Evolutionary conservation across 2,797 vertebrate species (phyloP).

Genomic region (Glyptemys insculpta): DNA sequence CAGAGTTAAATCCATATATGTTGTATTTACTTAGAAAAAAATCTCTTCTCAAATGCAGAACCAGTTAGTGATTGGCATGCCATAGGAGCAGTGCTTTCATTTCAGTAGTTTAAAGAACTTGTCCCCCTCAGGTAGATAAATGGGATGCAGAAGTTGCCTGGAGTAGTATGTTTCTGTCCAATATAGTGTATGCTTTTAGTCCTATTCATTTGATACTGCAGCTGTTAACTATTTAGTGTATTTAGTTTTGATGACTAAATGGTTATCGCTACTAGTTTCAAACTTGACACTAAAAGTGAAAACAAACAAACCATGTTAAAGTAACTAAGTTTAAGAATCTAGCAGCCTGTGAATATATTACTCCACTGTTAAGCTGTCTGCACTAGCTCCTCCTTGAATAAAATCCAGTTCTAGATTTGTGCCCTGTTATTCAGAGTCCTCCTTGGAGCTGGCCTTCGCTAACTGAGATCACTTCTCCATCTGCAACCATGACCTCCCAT

Average conservation of each 20-base stretch:
- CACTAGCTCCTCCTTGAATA: not conserved
- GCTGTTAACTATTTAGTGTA: not conserved
- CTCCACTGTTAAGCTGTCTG: too few species aligned
- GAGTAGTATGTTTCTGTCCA: not conserved
- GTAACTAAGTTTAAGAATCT: not conserved
- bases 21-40: not conserved
- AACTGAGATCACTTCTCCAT: not conserved
- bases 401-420: not conserved
- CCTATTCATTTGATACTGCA: not conserved
- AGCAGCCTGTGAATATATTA: accelerated
- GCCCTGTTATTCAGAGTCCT: not conserved
- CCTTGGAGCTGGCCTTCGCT: not conserved
- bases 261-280: too few species aligned
- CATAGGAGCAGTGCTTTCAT: not conserved
- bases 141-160: not conserved
- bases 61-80: not conserved
- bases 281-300: not conserved
- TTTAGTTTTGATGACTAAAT: not conserved
- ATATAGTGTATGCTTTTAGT: not conserved
- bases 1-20: not conserved
- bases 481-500: too few species aligned
- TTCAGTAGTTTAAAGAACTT: not conserved
- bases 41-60: not conserved
- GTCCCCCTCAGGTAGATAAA: not conserved
- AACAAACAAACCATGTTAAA: accelerated